A percentile compares a stretch with the other conserved stretches of the same genome.
phyloP scores from a whole-genome alignment of 2,888 invertebrate genomes.

The Cheilosia grossa region DNA sequence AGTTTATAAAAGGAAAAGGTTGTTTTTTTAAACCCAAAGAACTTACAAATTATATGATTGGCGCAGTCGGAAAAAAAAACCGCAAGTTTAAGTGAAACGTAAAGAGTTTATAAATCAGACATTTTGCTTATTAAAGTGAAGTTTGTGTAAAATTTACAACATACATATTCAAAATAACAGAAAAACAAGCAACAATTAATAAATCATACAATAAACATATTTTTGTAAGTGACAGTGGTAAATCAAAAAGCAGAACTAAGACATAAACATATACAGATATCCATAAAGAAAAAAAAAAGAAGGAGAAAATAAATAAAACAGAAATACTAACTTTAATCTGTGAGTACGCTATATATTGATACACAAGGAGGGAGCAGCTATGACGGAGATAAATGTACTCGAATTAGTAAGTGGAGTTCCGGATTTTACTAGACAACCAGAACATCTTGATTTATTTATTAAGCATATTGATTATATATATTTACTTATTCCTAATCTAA shows the following conservation, averaged over 20 bases:
- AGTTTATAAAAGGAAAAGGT: too few relatives aligned
- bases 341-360: background rate
- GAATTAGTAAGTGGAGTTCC: constrained; percentile 21
- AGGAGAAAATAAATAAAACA: background rate
- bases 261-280: too few relatives aligned
- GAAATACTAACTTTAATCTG: too few relatives aligned
- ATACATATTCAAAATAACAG: constrained; percentile 9
- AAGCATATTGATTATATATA: background rate
- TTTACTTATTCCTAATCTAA: constrained; percentile 4
- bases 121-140: background rate
- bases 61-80: too few relatives aligned
- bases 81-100: too few relatives aligned
- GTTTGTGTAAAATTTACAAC: constrained; percentile 5
- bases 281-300: background rate
- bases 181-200: constrained; percentile 8
- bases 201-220: constrained; percentile 20
- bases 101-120: too few relatives aligned
- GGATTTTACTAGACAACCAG: constrained; percentile 21
- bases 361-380: constrained; percentile 14
- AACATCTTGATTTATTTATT: constrained; percentile 17
- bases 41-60: too few relatives aligned
- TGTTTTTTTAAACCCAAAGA: too few relatives aligned
- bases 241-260: background rate
- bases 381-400: constrained; percentile 18
- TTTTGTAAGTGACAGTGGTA: background rate